Base-by-base conservation (phyloP, 2,113 vertebrate genomes). In the Tupaia tana region DNA sequence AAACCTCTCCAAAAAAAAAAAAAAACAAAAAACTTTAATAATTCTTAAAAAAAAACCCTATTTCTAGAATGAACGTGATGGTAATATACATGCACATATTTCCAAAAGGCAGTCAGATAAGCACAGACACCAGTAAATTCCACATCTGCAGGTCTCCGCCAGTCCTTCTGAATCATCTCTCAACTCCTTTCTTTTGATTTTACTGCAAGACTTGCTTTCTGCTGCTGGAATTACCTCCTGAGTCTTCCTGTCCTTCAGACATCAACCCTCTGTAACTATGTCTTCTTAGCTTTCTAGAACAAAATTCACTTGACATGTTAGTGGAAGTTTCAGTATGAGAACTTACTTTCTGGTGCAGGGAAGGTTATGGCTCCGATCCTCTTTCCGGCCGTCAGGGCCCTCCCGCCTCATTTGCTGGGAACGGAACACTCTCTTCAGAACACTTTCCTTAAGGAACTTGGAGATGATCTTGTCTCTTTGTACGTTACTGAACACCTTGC, bases 281-380 rank as follows among this genome's bases (percentile, higher is more conserved):
- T 86, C 78, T 82, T 79, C 74, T 73, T 86, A 58, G 52, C 29
- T 29, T 67, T 25, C 7, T 6, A 18, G 61, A 18, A 84, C 24
- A 22, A 78, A 78, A 29, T 27, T 73, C 29, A 71, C 63, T 87
- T 71, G 54, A 7, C n/a, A 14, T 64, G 83, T 56, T 4, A 24
- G 31, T 63, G 63, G 56, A 27, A 20, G 34, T 90, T 83, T 67
- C 85, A 34, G 22, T 25, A 29, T 56, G 22, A 43, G 81, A 82
- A 97, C 83, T 97, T 96, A 97, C 96, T 90, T 94, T 90, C 88
- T 90, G 88, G 77, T 15, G 22, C 78, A 89, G 75, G 88, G 71
- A 79, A 78, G 71, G 58, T 24, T 52, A 15, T 11, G 3, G 24
- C 90, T 20, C 13, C 86, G 58, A 6, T 92, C 90, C 74, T 92